Evolutionary conservation across 1,140 invertebrate genomes (phyloP), one percentile per base, ranked within the genome.

Genomic region (Nasonia longicornis): DNA sequence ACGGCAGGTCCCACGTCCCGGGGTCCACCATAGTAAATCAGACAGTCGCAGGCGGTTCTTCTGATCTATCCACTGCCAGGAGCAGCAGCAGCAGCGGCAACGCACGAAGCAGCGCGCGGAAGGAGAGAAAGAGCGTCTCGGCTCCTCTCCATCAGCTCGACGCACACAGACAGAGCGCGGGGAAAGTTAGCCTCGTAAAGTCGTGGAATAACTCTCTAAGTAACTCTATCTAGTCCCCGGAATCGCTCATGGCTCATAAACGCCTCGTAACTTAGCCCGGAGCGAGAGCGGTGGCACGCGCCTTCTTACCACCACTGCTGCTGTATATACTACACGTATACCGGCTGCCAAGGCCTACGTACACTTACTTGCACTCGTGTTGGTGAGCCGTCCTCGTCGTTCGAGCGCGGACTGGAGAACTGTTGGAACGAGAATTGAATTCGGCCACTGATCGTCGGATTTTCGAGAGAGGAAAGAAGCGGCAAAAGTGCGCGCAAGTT

Each of bases 11-110:
- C 79, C 85, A 82, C 84, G 86, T 87, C 87, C 85, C 69, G 66
- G 48, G 22, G 75, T 77, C 78, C 78, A 87, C 89, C 86, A 88
- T 88, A 89, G 87, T 90, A 91, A 91, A 91, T 90, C 90, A 91
- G 89, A 87, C 87, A 87, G 86, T 90, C 87, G 87, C 89, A 89
- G 89, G 89, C 90, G 89, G 89, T 91, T 89, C 88, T 89, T 90
- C 88, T 90, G 89, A 91, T 91, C 89, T 89, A 86, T 87, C 84
- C 86, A 58, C 52, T 58, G 52, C 52, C 52, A 52, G 1, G 52
- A 85, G 83, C 81, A 70, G 69, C 26, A 45, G 42, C 22, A 16
- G 73, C 42, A 73, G 71, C 14, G 2, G 71, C 71, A 31, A 6
- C 31, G 31, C 45, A 35, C 26, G 31, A 0, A 35, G 31, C 31